Evolutionary conservation across 2,113 vertebrate genomes (phyloP).

Genomic region (Amphiprion ocellaris): DNA sequence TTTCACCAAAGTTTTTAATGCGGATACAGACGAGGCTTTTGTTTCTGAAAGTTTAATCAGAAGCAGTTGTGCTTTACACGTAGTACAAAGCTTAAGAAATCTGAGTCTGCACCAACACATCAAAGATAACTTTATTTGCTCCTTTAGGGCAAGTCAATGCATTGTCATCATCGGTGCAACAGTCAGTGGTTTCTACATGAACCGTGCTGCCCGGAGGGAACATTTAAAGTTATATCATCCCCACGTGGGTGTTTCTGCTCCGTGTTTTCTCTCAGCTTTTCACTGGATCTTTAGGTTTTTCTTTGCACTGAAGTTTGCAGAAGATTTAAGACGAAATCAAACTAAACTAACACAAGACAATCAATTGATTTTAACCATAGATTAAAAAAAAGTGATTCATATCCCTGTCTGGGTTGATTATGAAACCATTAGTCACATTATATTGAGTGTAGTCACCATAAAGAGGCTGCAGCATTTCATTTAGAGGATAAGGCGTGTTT

Average conservation of each 20-base stretch:
- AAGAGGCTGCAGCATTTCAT: neutral
- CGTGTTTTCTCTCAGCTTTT: neutral
- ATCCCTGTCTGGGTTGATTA: neutral
- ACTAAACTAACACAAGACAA: neutral
- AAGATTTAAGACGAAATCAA: no score
- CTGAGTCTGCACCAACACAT: neutral
- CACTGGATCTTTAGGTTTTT: neutral
- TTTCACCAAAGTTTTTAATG: neutral
- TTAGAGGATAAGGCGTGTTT: neutral
- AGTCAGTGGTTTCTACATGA: slow-evolving; percentile 3
- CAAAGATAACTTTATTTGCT: neutral
- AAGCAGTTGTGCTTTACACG: neutral
- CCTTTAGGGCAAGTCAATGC: neutral
- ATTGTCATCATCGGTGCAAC: neutral
- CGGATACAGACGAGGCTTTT: neutral
- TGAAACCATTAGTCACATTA: neutral
- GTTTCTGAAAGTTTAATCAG: neutral
- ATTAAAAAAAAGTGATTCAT: neutral
- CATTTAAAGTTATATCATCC: neutral
- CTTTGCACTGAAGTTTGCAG: neutral
- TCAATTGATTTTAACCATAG: no score
- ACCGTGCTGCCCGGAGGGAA: neutral
- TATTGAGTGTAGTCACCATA: neutral
- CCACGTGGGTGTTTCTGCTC: neutral
- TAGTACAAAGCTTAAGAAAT: neutral